Evolutionary conservation across 2,113 vertebrate genomes (phyloP), one percentile per base, ranked within the genome.

Genomic region (Pseudopodoces humilis): DNA sequence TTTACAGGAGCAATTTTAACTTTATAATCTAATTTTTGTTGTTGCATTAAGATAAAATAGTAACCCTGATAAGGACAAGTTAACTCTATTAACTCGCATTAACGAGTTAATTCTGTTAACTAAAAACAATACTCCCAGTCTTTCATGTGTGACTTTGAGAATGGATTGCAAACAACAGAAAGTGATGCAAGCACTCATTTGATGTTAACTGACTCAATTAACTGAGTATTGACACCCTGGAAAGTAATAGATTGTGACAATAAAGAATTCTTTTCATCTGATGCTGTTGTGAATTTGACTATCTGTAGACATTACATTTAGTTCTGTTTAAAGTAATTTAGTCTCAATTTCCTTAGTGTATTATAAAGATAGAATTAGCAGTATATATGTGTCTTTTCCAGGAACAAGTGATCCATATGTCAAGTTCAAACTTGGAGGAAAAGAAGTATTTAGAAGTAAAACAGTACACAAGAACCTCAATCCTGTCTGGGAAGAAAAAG

Each of bases 401-500:
- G 99, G 99, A 52, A 99, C 99, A 49, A 99, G 99, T 96, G 99
- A 99, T 96, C 99, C 99, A 2, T 99, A 99, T 20, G 99, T 99
- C 93, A 99, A 99, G 97, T 99, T 99, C 97, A 99, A 99, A 97
- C 98, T 99, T n/a, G 98, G 98, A 95, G 98, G 99, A 92, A 99
- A 99, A 94, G 99, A 99, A 96, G 98, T 99, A 74, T 99, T 99
- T 97, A 99, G 99, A 97, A 99, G 99, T 97, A 99, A 98, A 97
- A 99, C 98, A 91, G 98, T 99, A 97, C 98, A 99, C 85, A 99
- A 99, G 97, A 99, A 99, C 95, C 99, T 99, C 81, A 99, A 99
- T 93, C 99, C 99, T 27, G 98, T 99, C 46, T 99, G 99, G 99
- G 99, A 99, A 13, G 99, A 99, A 97, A 98, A 98, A 95, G 87